Conservation (phyloP, 2,888 invertebrate species). For the Drosophila engyochracea region DNA sequence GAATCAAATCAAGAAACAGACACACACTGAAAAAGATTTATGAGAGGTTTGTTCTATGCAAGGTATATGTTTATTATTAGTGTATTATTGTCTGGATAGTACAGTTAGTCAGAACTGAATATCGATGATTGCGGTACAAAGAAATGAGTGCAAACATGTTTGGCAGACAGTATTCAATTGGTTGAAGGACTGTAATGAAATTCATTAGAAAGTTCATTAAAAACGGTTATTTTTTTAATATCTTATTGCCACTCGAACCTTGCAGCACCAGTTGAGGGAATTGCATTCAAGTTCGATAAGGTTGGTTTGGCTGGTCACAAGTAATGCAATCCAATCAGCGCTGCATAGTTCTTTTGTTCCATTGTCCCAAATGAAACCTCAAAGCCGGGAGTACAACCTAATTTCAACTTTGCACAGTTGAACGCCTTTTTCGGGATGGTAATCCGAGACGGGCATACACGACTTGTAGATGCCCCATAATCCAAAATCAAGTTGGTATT, state of each 20-base stretch:
- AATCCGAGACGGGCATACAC: constrained; percentile 33
- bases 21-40: background rate
- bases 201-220: background rate
- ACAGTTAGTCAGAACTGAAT: background rate
- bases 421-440: constrained; percentile 61
- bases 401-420: constrained; percentile 38
- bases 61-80: background rate
- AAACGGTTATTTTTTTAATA: background rate
- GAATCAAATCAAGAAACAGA: background rate
- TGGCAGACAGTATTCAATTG: background rate
- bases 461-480: background rate
- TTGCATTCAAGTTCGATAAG: constrained; percentile 4
- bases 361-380: constrained; percentile 64
- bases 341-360: constrained; percentile 31
- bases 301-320: background rate
- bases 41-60: background rate
- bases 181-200: background rate
- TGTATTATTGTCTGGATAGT: background rate
- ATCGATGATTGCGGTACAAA: background rate
- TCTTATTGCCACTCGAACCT: background rate
- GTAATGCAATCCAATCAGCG: constrained; percentile 42
- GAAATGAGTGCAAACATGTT: background rate
- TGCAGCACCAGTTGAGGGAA: background rate
- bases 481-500: background rate
- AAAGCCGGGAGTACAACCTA: constrained; percentile 42